These are phyloP conservation scores for Cartodere bifasciata DNA, from an alignment of 2,888 invertebrate genomes.

Conservation along the genomic window DNA sequence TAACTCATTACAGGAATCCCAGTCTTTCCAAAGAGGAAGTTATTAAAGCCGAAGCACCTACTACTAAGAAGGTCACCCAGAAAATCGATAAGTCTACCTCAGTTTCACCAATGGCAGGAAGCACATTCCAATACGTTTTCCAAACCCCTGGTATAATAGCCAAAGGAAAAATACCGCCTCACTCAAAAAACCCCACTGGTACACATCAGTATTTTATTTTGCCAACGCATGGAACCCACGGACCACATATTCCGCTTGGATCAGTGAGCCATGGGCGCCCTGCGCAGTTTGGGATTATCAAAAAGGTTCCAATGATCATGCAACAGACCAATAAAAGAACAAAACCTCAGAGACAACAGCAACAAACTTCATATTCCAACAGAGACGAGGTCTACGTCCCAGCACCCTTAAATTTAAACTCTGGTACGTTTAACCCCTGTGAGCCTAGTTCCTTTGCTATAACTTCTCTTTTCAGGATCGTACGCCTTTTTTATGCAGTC, in stretches of 20 bases:
- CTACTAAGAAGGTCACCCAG: slow-evolving; percentile 12
- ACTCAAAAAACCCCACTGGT: slow-evolving; percentile 6
- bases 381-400: slow-evolving; percentile 31
- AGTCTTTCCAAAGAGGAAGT: slow-evolving; percentile 18
- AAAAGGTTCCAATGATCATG: slow-evolving; percentile 6
- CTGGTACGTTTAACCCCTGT: slow-evolving; percentile 7
- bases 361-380: slow-evolving; percentile 22
- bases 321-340: slow-evolving; percentile 14
- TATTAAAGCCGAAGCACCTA: slow-evolving; percentile 16
- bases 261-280: slow-evolving; percentile 12
- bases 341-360: slow-evolving; percentile 20
- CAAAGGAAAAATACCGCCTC: slow-evolving; percentile 10
- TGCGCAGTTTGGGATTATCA: slow-evolving; percentile 7
- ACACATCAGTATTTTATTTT: slow-evolving; percentile 8
- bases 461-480: slow-evolving; percentile 12
- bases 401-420: too few species aligned
- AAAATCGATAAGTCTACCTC: slow-evolving; percentile 14
- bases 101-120: slow-evolving; percentile 10
- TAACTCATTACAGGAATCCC: slow-evolving; percentile 25
- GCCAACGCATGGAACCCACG: slow-evolving; percentile 13
- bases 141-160: background rate
- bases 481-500: slow-evolving; percentile 22
- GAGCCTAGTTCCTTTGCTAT: too few species aligned
- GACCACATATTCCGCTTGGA: slow-evolving; percentile 18
- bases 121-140: too few species aligned